A percentile compares a stretch with the other conserved stretches of the same genome.
Conservation (phyloP, 2,797 vertebrate genomes). For the Muscicapa comitata region DNA sequence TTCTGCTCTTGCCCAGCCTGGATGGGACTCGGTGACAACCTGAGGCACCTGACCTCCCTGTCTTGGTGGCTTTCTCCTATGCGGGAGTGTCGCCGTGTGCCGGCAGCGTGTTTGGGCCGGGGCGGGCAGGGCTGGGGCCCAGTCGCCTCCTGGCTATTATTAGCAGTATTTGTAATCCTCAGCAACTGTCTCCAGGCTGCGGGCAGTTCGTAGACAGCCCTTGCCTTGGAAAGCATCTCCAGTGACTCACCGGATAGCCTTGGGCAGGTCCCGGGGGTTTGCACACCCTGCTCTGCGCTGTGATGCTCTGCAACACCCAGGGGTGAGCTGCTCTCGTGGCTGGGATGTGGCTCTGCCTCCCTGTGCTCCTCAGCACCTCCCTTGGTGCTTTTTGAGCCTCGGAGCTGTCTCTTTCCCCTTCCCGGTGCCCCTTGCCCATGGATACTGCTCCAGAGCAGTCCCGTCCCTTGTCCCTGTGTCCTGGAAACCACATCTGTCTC, state of each 20-base stretch:
- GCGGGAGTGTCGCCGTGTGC: fast-evolving
- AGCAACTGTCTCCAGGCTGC: not conserved
- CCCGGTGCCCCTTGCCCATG: fast-evolving
- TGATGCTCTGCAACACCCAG: not conserved
- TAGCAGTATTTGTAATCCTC: slow-evolving; percentile 26
- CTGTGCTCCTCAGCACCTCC: not conserved
- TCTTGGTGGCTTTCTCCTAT: not conserved
- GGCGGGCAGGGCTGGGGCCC: not conserved
- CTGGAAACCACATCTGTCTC: not conserved
- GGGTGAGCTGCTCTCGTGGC: fast-evolving
- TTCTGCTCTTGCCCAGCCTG: not conserved
- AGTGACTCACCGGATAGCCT: not conserved
- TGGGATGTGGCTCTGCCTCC: not conserved
- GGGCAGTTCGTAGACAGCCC: not conserved
- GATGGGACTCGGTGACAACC: not conserved
- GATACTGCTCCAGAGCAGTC: fast-evolving
- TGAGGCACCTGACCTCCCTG: fast-evolving
- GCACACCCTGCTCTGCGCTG: not conserved
- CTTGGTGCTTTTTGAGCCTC: not conserved
- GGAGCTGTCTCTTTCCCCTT: not conserved
- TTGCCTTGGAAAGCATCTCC: not conserved
- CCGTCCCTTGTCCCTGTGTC: fast-evolving
- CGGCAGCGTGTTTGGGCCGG: not conserved
- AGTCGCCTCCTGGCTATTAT: slow-evolving; percentile 1
- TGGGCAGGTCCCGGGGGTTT: not conserved